Percentiles rank a stretch among this genome's conserved stretches.
phyloP scores from a whole-genome alignment of 2,113 vertebrate genomes.

The Amphiprion ocellaris region DNA sequence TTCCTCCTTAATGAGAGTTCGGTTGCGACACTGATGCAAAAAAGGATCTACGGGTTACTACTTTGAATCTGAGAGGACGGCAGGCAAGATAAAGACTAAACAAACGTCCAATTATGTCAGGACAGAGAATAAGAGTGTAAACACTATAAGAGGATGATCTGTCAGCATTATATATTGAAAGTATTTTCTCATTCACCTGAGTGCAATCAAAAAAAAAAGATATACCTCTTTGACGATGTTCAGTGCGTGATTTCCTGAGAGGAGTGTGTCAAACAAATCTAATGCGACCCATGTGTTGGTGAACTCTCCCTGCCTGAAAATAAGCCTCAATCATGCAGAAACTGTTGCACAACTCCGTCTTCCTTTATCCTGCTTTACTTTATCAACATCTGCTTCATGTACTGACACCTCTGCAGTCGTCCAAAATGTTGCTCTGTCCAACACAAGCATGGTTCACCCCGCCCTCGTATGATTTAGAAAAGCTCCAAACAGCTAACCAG shows the following conservation, averaged over 20 bases:
- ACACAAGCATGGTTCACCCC: conserved; percentile 34
- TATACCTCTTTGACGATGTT: background rate
- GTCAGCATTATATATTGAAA: background rate
- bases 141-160: background rate
- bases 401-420: conserved; percentile 61
- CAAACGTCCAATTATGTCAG: background rate
- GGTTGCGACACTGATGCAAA: background rate
- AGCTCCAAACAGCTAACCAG: conserved; percentile 61
- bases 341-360: conserved; percentile 66
- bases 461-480: conserved; percentile 56
- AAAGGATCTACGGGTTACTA: background rate
- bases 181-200: background rate
- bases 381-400: conserved; percentile 73
- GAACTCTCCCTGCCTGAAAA: conserved; percentile 50
- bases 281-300: conserved; percentile 59
- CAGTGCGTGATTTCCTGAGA: conserved; percentile 20
- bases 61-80: background rate
- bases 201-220: background rate
- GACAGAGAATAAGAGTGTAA: background rate
- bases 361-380: conserved; percentile 50
- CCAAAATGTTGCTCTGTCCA: conserved; percentile 37
- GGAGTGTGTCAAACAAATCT: conserved; percentile 22
- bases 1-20: conserved; percentile 3
- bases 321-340: conserved; percentile 50
- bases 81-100: too few species aligned